Evolutionary conservation across 2,113 vertebrate genomes (phyloP), one percentile per base, ranked within the genome.

Genomic region (Larimichthys crocea): DNA sequence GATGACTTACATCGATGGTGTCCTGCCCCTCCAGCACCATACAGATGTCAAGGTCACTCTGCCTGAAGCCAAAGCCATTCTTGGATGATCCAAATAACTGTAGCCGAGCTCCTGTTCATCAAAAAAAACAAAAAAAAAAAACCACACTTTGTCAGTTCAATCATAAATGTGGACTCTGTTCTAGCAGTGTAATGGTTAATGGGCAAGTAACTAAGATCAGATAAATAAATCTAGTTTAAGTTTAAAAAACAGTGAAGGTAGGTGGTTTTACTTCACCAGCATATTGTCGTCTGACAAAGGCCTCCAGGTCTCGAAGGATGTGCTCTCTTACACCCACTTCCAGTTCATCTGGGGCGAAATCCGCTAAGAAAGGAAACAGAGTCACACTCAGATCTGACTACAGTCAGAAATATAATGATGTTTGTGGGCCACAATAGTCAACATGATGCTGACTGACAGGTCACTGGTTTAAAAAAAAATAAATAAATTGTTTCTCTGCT

Each of bases 11-110:
- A 93, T 97, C 96, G 74, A 97, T 94, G 67, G 94, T 96, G 79
- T 98, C 96, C 72, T 93, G 91, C 6, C 97, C 97, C 75, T 98
- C 96, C 80, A 98, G 85, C 22, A 97, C 97, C 97, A 98, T 97
- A 88, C 97, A 99, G 81, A 99, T 96, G 89, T 99, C 97, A 10
- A 98, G 95, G 91, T 99, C 97, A 93, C 97, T 99, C 93, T 98
- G 95, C 88, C 95, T 97, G 93, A 99, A 98, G 46, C 97, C 97
- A 95, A 97, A 98, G 56, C 97, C 97, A 91, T 99, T 99, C 95
- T 96, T 98, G 74, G 97, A 99, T 4, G 97, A 99, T 56, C 97
- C 97, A 95, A 99, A 99, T 40, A 99, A 94, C 80, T 94, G 95
- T 73, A 99, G 92, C 74, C 92, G 96, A 60, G 97, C 97, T 88